Evolutionary conservation across 2,797 vertebrate genomes (phyloP), one percentile per base, ranked within the genome.

Genomic region (Poeciliopsis gracilis): DNA sequence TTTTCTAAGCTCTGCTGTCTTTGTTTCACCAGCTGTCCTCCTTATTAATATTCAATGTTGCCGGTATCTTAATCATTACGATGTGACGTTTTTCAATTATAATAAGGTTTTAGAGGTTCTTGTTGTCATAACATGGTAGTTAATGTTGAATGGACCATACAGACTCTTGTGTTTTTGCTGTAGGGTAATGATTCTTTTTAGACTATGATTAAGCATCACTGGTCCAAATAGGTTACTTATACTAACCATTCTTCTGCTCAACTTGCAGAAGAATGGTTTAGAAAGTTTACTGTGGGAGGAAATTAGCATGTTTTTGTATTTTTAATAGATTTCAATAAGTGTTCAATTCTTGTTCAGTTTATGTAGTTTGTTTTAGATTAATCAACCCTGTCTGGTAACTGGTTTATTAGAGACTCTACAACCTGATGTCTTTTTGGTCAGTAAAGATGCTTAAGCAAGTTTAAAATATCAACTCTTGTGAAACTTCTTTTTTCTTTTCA

Each of bases 1-100:
- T 89, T 86, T 82, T 73, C 77, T 53, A 74, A 28, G 18, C 74
- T 71, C 73, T 45, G 20, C 77, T 76, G 72, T 83, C 73, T 46
- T 72, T 49, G 66, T 72, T 78, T 36, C 80, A 55, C 72, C 77
- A 73, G 49, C 78, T 47, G 59, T 78, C 76, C 66, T 41, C 10
- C 2, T 51, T 33, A 47, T 77, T 71, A 71, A 74, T 33, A 45
- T 73, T 46, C 16, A 8, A 30, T 70, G 18, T 38, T 12, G 36
- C 36, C 11, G 75, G 46, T 46, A 0, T 9, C 36, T 2, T 67
- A 55, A 67, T 81, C 10, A 77, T 76, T 84, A 72, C 55, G 10
- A 20, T 57, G 28, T 51, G 61, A 75, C 43, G 13, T 76, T 77
- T 46, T 12, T 16, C 2, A 46, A 43, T 38, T 70, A 9, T 63